Base-by-base conservation (phyloP, 2,888 invertebrate species). In the Aporophyla nigra region DNA sequence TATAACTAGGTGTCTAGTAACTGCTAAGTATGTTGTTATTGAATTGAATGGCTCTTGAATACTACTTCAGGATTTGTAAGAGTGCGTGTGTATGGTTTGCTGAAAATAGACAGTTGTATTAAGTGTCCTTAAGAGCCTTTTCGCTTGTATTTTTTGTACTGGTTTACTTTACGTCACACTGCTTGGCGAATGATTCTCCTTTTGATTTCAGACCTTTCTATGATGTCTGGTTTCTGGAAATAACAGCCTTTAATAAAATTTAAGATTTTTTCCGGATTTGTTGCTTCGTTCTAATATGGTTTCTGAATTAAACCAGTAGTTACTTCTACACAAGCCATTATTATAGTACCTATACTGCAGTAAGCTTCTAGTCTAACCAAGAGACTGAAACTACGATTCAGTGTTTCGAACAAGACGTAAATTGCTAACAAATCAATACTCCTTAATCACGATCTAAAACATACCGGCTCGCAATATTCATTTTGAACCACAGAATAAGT, bases 391-490 rank as follows among this genome's bases (percentile, higher is more conserved):
- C 54, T 49, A 49, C 6, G 24, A 14, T 24, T n/a, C 3, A 58
- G 56, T 46, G 33, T 51, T 80, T 59, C 43, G 19, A 71, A 51
- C 65, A 56, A 40, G 19, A 7, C 54, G n/a, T 51, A 62, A 79
- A 79, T 79, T 71, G 53, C 61, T 65, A 56, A 33, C 58, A 69
- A 84, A 82, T 84, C 80, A 84, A 79, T 82, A 70, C 58, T 70
- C 53, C 66, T 54, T 79, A 70, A 67, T 84, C 67, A 74, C 43
- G 69, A 74, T 70, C 74, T 84, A 67, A 74, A 82, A 84, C 78
- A 78, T 61, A 54, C 16, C 19, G 5, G 16, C 12, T 78, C n/a
- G 14, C 12, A 61, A 46, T 65, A 61, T 74, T 68, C 43, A 68
- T 59, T 51, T 80, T 80, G 33, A 84, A 21, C n/a, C 49, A 72